A percentile compares a stretch with the other conserved stretches of the same genome.
These are phyloP conservation scores for Brachyalestes nurse DNA, from an alignment of 2,797 vertebrate species.

Conservation along the genomic window DNA sequence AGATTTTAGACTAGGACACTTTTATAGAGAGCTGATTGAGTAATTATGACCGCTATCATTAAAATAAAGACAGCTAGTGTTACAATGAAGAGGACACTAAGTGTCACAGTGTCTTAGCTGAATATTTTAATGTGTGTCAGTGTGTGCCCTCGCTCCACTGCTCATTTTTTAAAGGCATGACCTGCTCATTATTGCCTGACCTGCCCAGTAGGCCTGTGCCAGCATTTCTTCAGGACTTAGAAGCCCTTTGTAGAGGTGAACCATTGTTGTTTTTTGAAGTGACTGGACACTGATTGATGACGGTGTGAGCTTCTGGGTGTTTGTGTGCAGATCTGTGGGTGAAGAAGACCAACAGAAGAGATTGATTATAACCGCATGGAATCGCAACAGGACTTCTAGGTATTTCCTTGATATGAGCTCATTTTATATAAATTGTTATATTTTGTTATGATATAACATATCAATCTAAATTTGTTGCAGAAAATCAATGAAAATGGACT, in stretches of 20 bases:
- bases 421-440: no score
- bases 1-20: neutral
- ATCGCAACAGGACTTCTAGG: constrained; percentile 59
- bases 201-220: neutral
- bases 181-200: neutral
- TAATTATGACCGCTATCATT: neutral
- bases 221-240: constrained; percentile 27
- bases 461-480: no score
- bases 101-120: neutral
- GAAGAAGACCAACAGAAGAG: constrained; percentile 59
- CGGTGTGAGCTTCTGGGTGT: constrained; percentile 16
- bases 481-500: no score
- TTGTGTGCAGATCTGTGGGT: constrained; percentile 59
- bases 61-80: neutral
- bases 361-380: constrained; percentile 69
- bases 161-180: constrained; percentile 8
- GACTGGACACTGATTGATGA: constrained; percentile 19
- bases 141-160: neutral
- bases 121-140: constrained; percentile 10
- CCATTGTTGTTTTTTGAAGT: constrained; percentile 19
- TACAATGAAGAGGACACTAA: constrained; percentile 21
- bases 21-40: neutral
- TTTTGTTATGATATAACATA: no score
- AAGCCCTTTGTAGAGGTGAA: constrained; percentile 7
- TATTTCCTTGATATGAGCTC: neutral